Percentiles rank a stretch among this genome's conserved stretches.
These are phyloP conservation scores for Myotis lucifugus DNA, from an alignment of 2,113 vertebrate species.

Conservation along the genomic window DNA sequence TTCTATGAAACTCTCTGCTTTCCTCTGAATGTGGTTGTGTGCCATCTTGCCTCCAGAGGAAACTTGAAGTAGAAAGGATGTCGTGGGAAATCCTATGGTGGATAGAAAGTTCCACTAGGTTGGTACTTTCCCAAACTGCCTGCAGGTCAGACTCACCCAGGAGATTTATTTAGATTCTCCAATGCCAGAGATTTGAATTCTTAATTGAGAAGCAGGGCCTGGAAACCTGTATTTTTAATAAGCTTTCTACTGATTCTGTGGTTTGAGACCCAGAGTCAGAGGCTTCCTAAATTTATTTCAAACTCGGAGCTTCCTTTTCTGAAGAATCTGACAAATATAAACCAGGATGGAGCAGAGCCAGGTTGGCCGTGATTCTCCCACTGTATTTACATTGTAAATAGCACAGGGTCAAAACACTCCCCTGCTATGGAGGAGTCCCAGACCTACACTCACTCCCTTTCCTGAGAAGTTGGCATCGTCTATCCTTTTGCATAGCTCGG, in stretches of 20 bases:
- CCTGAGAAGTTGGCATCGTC: not conserved
- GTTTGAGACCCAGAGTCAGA: not conserved
- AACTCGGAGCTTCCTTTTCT: not conserved
- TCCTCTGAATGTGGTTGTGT: not conserved
- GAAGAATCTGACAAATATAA: conserved; percentile 3
- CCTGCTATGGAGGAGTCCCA: not conserved
- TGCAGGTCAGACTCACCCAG: not conserved
- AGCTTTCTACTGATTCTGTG: not conserved
- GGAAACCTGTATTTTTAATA: not conserved
- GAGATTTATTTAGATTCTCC: not conserved
- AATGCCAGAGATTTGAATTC: not conserved
- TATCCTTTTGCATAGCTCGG: not conserved
- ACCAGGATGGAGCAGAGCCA: not conserved
- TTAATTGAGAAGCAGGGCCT: not conserved
- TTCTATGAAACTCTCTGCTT: not conserved
- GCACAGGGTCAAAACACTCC: not conserved
- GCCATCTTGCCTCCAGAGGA: not conserved
- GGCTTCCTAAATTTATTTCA: not conserved
- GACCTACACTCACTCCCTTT: not conserved
- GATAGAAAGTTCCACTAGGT: not conserved
- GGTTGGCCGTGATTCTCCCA: not conserved
- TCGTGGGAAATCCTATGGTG: not conserved
- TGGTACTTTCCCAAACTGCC: not conserved
- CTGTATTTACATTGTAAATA: not conserved
- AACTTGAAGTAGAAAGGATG: not conserved